Evolutionary conservation across 1,140 invertebrate genomes (phyloP).

Genomic region (Saccostrea cuccullata): DNA sequence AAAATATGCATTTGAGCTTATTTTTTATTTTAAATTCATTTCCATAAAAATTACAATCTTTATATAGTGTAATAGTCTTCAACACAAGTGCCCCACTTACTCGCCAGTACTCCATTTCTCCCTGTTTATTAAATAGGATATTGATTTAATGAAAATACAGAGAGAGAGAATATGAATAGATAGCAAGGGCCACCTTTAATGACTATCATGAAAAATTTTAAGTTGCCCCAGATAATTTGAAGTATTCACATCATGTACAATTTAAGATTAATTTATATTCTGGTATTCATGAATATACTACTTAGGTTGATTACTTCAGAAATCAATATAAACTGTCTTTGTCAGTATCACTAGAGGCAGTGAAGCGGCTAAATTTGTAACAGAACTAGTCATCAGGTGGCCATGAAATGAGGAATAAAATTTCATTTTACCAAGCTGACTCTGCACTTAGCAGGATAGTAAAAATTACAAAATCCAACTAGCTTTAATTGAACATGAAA

Average conservation of each 20-base stretch:
- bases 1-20: not conserved
- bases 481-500: too few species aligned
- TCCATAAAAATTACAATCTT: too few species aligned
- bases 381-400: not conserved
- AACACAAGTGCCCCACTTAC: slow-evolving; percentile 10
- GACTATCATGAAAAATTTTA: too few species aligned
- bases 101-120: slow-evolving; percentile 21
- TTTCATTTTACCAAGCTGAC: not conserved
- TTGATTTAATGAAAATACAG: too few species aligned
- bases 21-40: too few species aligned
- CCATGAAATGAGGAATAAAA: not conserved
- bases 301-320: not conserved
- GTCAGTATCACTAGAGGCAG: not conserved
- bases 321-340: not conserved
- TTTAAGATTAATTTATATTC: too few species aligned
- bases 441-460: not conserved
- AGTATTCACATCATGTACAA: not conserved
- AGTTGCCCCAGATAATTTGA: not conserved
- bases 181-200: too few species aligned
- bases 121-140: not conserved
- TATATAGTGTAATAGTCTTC: not conserved
- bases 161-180: too few species aligned
- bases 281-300: too few species aligned
- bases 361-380: not conserved
- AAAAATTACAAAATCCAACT: not conserved